phyloP scores from a whole-genome alignment of 2,113 vertebrate genomes.

The Dolichallabes microphthalmus region DNA sequence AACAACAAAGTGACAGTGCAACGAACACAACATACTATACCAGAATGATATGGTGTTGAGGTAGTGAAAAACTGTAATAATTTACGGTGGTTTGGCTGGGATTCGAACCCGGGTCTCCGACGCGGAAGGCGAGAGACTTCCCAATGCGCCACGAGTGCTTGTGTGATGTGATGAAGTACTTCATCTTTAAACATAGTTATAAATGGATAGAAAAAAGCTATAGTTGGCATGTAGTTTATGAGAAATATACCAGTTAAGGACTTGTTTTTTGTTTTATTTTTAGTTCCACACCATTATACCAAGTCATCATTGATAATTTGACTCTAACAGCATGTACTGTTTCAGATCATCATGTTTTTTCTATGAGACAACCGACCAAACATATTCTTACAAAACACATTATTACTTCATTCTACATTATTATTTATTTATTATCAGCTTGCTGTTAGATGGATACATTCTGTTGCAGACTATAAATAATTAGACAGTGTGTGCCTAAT shows the following conservation, averaged over 20 bases:
- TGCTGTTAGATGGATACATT: background rate
- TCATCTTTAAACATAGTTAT: background rate
- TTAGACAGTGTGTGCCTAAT: background rate
- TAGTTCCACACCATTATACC: background rate
- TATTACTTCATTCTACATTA: background rate
- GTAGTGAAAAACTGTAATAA: too few species aligned
- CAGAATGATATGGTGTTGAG: too few species aligned
- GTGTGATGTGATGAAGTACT: too few species aligned
- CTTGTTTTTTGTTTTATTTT: background rate
- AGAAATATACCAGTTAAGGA: too few species aligned
- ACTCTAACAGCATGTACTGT: background rate
- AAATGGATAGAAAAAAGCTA: background rate
- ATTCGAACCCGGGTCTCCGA: too few species aligned
- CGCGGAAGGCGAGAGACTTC: too few species aligned
- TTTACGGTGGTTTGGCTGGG: too few species aligned
- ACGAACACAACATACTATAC: too few species aligned
- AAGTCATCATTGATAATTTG: background rate
- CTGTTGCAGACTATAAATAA: background rate
- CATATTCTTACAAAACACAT: background rate
- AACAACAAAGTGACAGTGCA: too few species aligned
- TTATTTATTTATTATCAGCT: background rate
- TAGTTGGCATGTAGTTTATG: background rate
- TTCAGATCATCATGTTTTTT: background rate
- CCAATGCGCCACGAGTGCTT: too few species aligned
- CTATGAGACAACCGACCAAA: background rate